Conservation (phyloP, 2,797 vertebrate species). For the Argyrosomus regius region DNA sequence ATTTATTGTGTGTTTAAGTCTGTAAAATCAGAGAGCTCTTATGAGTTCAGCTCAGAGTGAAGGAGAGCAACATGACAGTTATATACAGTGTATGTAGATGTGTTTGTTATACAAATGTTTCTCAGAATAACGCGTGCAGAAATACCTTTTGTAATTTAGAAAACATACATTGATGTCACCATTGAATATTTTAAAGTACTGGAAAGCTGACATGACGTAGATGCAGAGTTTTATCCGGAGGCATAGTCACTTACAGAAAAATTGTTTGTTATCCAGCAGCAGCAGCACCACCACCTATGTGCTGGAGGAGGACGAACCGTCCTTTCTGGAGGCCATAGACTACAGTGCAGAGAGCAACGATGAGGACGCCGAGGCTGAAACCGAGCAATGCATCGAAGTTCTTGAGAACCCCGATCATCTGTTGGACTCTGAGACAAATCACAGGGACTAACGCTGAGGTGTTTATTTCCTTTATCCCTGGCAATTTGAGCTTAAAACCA, state of each 20-base stretch:
- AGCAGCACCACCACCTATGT: slow-evolving; percentile 95
- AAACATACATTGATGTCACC: not conserved
- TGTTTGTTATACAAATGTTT: not conserved
- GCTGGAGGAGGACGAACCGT: slow-evolving; percentile 96
- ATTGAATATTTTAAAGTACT: not conserved
- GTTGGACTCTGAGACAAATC: slow-evolving; percentile 89
- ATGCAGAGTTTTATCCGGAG: not conserved
- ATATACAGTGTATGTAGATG: not conserved
- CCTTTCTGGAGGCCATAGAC: slow-evolving; percentile 96
- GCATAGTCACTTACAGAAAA: not conserved
- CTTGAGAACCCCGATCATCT: slow-evolving; percentile 85
- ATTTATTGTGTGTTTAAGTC: slow-evolving; percentile 10
- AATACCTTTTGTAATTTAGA: not conserved
- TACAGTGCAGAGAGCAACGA: slow-evolving; percentile 98
- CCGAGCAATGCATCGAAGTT: slow-evolving; percentile 85
- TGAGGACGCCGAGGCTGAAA: slow-evolving; percentile 87
- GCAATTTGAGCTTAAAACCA: slow-evolving; percentile 30
- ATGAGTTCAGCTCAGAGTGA: slow-evolving; percentile 25
- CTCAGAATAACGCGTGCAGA: not conserved
- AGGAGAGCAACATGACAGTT: not conserved
- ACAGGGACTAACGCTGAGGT: slow-evolving; percentile 69
- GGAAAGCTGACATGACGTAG: not conserved
- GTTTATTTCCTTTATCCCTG: not conserved
- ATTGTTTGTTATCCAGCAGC: slow-evolving; percentile 75
- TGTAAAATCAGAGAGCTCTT: slow-evolving; percentile 27